phyloP scores from a whole-genome alignment of 2,888 invertebrate genomes.

The Capitulum mitella region DNA sequence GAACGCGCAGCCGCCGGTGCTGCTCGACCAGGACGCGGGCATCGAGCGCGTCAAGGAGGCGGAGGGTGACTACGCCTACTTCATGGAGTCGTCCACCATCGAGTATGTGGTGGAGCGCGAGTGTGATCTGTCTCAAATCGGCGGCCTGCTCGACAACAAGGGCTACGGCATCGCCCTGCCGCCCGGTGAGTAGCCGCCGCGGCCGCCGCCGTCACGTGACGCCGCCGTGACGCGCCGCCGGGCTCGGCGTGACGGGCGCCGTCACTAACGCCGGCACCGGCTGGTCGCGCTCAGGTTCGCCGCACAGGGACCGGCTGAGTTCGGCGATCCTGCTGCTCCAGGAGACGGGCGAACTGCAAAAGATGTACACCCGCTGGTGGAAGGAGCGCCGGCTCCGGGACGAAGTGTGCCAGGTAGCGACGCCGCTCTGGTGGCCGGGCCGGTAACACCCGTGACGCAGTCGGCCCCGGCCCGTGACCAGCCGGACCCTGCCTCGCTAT shows the following conservation, averaged over 20 bases:
- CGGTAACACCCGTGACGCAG: neutral
- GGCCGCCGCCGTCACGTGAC: too few relatives aligned
- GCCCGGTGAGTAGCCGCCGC: slow-evolving; percentile 64
- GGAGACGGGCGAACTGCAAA: slow-evolving; percentile 86
- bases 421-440: neutral
- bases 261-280: too few relatives aligned
- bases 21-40: slow-evolving; percentile 60
- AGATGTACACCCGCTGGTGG: slow-evolving; percentile 96
- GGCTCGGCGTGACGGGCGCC: too few relatives aligned
- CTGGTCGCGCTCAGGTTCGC: slow-evolving; percentile 61
- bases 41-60: slow-evolving; percentile 68
- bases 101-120: slow-evolving; percentile 87
- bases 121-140: slow-evolving; percentile 82
- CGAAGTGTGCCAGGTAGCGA: neutral
- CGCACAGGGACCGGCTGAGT: slow-evolving; percentile 85
- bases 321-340: slow-evolving; percentile 90
- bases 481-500: too few relatives aligned
- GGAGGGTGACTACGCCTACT: slow-evolving; percentile 83
- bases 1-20: slow-evolving; percentile 75
- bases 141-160: slow-evolving; percentile 84
- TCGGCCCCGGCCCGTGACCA: too few relatives aligned
- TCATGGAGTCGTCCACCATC: slow-evolving; percentile 95
- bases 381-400: slow-evolving; percentile 62
- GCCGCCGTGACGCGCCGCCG: too few relatives aligned
- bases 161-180: slow-evolving; percentile 94